Evolutionary conservation across 2,113 vertebrate species (phyloP).

Genomic region (Picathartes gymnocephalus): DNA sequence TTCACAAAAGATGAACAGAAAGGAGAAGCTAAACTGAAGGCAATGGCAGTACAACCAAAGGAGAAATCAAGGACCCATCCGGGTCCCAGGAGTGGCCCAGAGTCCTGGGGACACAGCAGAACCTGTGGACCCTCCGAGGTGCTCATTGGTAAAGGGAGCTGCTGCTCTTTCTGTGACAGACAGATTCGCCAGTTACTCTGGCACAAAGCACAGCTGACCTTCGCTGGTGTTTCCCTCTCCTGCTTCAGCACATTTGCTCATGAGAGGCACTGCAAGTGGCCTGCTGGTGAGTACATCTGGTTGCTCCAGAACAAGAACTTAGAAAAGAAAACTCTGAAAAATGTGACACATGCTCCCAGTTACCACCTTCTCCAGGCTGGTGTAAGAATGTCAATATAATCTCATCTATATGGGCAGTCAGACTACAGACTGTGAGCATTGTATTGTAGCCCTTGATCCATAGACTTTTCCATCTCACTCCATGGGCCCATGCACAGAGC

Average conservation of each 20-base stretch:
- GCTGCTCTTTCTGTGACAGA: not conserved
- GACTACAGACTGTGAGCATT: not conserved
- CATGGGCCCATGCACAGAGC: not conserved
- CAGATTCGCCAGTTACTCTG: not conserved
- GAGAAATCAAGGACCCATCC: not conserved
- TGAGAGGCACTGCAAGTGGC: not conserved
- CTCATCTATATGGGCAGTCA: not conserved
- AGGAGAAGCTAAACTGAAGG: not conserved
- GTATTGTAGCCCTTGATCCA: not conserved
- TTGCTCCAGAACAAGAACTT: not conserved
- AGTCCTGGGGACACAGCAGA: not conserved
- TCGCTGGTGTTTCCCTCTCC: not conserved
- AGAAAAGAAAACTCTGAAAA: not conserved
- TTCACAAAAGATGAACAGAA: not conserved
- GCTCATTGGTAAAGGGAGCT: fast-evolving
- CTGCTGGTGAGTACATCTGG: not conserved
- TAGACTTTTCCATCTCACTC: not conserved
- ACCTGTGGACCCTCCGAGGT: not conserved
- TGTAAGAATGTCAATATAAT: not conserved
- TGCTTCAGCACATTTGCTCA: fast-evolving
- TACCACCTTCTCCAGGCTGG: not conserved
- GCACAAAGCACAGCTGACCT: not conserved
- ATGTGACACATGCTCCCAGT: not conserved
- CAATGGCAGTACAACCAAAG: not conserved
- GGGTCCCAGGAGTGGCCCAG: fast-evolving